These are phyloP conservation scores for Aspidiotus rigidus DNA, from an alignment of 2,888 invertebrate species.

Conservation along the genomic window DNA sequence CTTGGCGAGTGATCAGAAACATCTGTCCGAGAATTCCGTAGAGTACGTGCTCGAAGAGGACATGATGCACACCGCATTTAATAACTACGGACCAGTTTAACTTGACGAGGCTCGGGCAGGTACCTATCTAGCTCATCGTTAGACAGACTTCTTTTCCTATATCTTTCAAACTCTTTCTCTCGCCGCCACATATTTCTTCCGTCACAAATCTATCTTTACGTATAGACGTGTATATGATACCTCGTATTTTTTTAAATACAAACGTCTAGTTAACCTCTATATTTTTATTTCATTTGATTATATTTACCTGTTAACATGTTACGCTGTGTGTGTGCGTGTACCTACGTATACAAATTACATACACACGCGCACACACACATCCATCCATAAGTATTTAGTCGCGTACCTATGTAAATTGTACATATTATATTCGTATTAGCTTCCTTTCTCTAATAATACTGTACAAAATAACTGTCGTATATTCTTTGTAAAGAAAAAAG, in stretches of 20 bases:
- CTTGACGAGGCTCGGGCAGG: slow-evolving; percentile 31
- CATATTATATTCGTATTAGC: no score
- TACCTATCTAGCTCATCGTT: neutral
- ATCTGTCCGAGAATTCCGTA: slow-evolving; percentile 43
- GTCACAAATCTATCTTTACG: no score
- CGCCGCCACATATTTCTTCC: neutral
- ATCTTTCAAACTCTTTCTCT: slow-evolving; percentile 3
- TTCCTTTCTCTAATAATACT: no score
- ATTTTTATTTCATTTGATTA: neutral
- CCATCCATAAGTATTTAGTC: no score
- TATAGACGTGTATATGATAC: no score
- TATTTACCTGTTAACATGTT: neutral
- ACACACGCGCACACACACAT: no score
- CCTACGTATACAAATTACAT: no score
- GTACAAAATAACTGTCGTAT: no score
- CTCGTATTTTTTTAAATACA: no score
- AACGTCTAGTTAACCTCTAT: neutral
- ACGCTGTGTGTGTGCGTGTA: no score
- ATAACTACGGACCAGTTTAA: slow-evolving; percentile 53
- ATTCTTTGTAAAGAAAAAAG: neutral
- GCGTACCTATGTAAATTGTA: no score
- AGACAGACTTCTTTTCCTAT: neutral
- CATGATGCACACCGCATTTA: slow-evolving; percentile 45
- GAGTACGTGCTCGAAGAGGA: slow-evolving; percentile 44
- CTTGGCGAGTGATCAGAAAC: slow-evolving; percentile 42